These are phyloP conservation scores for Brachypodius melanocephalos DNA, from an alignment of 2,113 vertebrate genomes.

Conservation along the genomic window DNA sequence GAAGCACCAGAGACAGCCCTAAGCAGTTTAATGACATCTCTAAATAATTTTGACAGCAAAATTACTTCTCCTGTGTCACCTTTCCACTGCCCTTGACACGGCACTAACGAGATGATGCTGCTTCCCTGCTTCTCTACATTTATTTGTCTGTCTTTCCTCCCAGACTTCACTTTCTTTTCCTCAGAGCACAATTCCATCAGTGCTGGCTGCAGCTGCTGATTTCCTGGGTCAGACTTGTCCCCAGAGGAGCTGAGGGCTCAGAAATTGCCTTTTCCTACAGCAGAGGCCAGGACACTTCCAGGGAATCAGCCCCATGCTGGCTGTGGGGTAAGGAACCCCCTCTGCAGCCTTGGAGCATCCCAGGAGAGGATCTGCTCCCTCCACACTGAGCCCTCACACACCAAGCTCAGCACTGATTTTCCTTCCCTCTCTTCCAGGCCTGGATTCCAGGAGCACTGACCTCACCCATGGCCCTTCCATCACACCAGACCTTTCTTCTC, in stretches of 20 bases:
- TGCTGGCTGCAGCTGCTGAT: background rate
- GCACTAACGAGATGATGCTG: slow-evolving; percentile 29
- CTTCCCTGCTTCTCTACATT: background rate
- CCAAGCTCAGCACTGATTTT: background rate
- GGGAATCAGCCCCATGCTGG: fast-evolving
- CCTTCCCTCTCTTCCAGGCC: background rate
- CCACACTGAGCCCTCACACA: background rate
- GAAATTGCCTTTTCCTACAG: background rate
- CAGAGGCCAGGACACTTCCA: background rate
- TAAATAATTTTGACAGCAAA: slow-evolving; percentile 74
- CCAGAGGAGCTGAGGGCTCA: background rate
- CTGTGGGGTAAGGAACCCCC: background rate
- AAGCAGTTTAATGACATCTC: slow-evolving; percentile 69
- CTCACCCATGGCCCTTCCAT: background rate
- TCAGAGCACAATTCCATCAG: background rate
- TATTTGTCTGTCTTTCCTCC: background rate
- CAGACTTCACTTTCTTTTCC: background rate
- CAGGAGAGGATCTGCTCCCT: background rate
- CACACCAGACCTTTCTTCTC: background rate
- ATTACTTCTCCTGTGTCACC: slow-evolving; percentile 67
- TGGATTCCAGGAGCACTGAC: background rate
- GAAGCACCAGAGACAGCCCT: slow-evolving; percentile 52
- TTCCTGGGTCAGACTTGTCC: background rate
- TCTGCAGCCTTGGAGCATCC: background rate
- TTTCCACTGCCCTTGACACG: slow-evolving; percentile 62